These are phyloP conservation scores for Sisor rabdophorus DNA, from an alignment of 2,113 vertebrate species.

Conservation along the genomic window DNA sequence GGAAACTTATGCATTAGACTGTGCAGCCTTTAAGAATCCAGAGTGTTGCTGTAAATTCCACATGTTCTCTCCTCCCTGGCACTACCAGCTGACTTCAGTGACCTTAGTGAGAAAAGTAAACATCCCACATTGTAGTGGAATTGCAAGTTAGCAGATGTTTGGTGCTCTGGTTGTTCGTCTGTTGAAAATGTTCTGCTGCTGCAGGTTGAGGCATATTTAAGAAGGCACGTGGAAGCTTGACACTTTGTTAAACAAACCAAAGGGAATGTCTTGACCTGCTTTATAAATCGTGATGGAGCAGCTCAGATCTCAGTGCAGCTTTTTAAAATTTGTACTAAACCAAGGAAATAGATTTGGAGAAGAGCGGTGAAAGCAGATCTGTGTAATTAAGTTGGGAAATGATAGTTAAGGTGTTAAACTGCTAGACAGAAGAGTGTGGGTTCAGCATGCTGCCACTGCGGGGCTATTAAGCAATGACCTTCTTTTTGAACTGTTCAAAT, in stretches of 20 bases:
- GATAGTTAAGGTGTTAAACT: too few relatives aligned
- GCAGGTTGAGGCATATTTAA: neutral
- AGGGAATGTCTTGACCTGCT: neutral
- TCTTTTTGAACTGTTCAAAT: too few relatives aligned
- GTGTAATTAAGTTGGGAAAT: too few relatives aligned
- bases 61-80: neutral
- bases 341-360: neutral
- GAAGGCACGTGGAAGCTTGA: neutral
- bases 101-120: slow-evolving; percentile 16
- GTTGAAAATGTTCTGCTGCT: neutral
- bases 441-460: too few relatives aligned
- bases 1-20: neutral
- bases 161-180: neutral
- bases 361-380: neutral
- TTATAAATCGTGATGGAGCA: neutral
- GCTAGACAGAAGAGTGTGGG: too few relatives aligned
- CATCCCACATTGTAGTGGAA: neutral
- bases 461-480: too few relatives aligned
- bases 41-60: slow-evolving; percentile 14
- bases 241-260: neutral
- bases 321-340: neutral
- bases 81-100: neutral
- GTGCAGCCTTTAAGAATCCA: neutral
- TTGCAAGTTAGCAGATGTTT: neutral
- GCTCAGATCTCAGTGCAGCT: neutral